Base-by-base conservation (phyloP, 2,113 vertebrate species). In the Mugil cephalus region DNA sequence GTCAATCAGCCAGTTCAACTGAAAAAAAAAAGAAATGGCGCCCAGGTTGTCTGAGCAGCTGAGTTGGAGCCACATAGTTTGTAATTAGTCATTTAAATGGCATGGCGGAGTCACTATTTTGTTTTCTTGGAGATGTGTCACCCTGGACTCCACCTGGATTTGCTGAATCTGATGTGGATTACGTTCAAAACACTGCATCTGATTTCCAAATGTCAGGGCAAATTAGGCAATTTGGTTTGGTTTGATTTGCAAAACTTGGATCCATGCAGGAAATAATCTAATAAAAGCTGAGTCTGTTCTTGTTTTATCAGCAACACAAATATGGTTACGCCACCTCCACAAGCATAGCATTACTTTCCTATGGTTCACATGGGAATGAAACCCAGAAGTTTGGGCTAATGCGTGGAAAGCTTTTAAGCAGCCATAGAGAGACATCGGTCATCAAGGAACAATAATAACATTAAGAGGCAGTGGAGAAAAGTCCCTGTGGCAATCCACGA, bases 61-160 rank as follows among this genome's bases (percentile, higher is more conserved):
- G 43, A 77, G 65, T 75, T 61, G 43, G 50, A 68, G 18, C 72
- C 78, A 72, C 19, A 40, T 55, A 21, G 53, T 63, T 70, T 59
- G 58, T 55, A 73, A 85, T 76, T 66, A 72, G 46, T 40, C 39
- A 56, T 45, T 63, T 74, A 78, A 54, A 60, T 55, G 13, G 42
- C 50, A 69, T 0, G 9, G 12, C 8, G 21, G 19, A 39, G 42
- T 21, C 30, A 18, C 54, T 17, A 59, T 60, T 59, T 52, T 61
- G 12, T 61, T n/a, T n/a, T 55, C n/a, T 42, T 74, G 39, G 56
- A 40, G 30, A 4, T 48, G 4, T 73, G 15, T 73, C 39, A 45
- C 13, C 15, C 15, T 14, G 38, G 63, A 15, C 36, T 70, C 6
- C 59, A 48, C 45, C 13, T 51, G 39, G 34, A 64, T 72, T 66